phyloP scores from a whole-genome alignment of 2,888 invertebrate species.

The Rotaria macrura region DNA sequence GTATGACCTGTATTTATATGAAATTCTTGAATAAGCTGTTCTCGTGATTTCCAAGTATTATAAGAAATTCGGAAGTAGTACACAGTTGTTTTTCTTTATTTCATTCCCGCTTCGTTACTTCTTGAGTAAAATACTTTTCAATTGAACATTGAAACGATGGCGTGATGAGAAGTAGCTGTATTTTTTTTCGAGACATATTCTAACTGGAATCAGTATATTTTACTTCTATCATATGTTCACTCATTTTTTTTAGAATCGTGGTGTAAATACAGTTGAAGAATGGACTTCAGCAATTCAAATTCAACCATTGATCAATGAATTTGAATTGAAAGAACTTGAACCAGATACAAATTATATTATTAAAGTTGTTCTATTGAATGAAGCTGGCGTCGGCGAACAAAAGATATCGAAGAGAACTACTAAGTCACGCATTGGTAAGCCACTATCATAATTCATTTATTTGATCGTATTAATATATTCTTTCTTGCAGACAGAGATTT shows the following conservation, averaged over 20 bases:
- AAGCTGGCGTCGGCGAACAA: conserved; percentile 6
- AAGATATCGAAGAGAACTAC: not conserved
- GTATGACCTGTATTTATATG: no score
- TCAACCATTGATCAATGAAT: not conserved
- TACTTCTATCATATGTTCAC: no score
- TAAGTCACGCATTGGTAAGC: not conserved
- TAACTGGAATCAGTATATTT: no score
- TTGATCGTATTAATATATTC: not conserved
- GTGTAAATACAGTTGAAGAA: not conserved
- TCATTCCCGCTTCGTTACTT: no score
- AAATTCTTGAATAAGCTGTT: no score
- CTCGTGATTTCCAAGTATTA: no score
- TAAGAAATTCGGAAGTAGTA: no score
- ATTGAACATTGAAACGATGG: no score
- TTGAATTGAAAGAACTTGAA: not conserved
- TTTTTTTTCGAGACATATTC: no score
- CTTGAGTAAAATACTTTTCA: no score
- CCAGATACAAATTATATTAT: not conserved
- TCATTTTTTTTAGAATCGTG: not conserved
- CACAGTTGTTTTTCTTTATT: no score
- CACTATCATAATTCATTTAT: not conserved
- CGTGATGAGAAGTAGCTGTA: no score
- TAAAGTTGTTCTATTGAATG: not conserved
- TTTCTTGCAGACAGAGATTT: conserved; percentile 12
- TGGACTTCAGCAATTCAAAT: not conserved